Evolutionary conservation across 2,113 vertebrate species (phyloP).

Genomic region (Pteruthius melanotis): DNA sequence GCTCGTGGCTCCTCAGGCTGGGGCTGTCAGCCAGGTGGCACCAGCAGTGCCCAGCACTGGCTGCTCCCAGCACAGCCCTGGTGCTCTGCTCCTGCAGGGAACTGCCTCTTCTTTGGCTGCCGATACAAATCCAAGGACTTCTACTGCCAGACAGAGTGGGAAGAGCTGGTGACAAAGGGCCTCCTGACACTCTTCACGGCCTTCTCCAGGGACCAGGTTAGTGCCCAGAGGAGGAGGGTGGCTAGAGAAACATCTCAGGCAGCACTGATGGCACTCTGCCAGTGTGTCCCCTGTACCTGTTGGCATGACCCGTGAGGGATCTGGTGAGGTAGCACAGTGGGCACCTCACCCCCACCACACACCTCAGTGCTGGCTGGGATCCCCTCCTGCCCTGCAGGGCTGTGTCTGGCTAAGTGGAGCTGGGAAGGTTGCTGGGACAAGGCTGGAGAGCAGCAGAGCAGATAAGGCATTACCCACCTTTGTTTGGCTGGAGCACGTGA

Average conservation of each 20-base stretch:
- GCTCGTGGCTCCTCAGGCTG: neutral
- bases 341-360: neutral
- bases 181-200: slow-evolving; percentile 83
- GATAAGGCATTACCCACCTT: neutral
- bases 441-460: neutral
- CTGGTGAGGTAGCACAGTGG: neutral
- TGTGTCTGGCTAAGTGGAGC: neutral
- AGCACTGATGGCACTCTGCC: neutral
- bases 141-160: slow-evolving; percentile 88
- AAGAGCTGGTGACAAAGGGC: slow-evolving; percentile 69
- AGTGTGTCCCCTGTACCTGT: neutral
- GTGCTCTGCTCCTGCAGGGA: slow-evolving; percentile 69
- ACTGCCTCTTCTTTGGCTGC: slow-evolving; percentile 90
- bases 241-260: neutral
- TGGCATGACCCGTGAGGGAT: neutral
- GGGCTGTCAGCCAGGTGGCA: neutral
- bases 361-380: neutral
- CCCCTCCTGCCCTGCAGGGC: neutral
- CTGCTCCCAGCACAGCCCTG: neutral
- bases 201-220: slow-evolving; percentile 95
- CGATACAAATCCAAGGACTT: slow-evolving; percentile 85
- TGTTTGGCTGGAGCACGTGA: neutral
- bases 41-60: too few relatives aligned
- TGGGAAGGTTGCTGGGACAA: neutral
- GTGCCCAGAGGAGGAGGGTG: neutral